Conservation (phyloP, 2,797 vertebrate genomes). For the Euthynnus affinis region DNA sequence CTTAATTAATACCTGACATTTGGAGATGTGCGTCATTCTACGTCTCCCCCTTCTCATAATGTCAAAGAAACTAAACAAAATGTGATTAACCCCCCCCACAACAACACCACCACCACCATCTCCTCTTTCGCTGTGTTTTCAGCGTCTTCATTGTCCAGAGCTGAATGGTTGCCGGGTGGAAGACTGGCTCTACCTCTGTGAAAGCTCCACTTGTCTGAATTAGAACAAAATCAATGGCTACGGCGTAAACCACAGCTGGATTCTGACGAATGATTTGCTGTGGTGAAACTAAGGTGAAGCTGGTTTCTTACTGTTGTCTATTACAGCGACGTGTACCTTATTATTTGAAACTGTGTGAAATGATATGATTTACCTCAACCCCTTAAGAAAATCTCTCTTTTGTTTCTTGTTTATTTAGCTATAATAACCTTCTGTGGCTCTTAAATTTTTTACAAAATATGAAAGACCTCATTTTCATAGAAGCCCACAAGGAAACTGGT, state of each 20-base stretch:
- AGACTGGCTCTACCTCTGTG: conserved; percentile 3
- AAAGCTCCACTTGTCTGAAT: conserved; percentile 24
- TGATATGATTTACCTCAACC: not conserved
- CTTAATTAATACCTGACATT: conserved; percentile 14
- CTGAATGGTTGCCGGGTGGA: not conserved
- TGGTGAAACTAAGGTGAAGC: not conserved
- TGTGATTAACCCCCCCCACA: not conserved
- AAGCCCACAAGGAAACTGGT: not conserved
- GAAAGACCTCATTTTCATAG: not conserved
- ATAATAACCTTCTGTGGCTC: conserved; percentile 22
- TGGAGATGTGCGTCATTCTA: not conserved
- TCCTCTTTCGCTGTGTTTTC: not conserved
- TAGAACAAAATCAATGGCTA: conserved; percentile 21
- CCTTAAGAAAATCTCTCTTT: not conserved
- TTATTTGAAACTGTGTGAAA: conserved; percentile 16
- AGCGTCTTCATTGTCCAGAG: not conserved
- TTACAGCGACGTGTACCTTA: not conserved
- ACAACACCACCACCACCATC: too few species aligned
- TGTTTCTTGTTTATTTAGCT: conserved; percentile 46
- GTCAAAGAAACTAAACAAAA: conserved; percentile 1
- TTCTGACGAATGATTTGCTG: conserved; percentile 17
- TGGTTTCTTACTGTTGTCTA: conserved; percentile 5
- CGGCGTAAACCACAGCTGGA: conserved; percentile 25
- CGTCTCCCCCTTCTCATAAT: not conserved
- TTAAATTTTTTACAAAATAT: not conserved